Evolutionary conservation across 2,888 invertebrate species (phyloP).

Genomic region (Sphecodes monilicornis): DNA sequence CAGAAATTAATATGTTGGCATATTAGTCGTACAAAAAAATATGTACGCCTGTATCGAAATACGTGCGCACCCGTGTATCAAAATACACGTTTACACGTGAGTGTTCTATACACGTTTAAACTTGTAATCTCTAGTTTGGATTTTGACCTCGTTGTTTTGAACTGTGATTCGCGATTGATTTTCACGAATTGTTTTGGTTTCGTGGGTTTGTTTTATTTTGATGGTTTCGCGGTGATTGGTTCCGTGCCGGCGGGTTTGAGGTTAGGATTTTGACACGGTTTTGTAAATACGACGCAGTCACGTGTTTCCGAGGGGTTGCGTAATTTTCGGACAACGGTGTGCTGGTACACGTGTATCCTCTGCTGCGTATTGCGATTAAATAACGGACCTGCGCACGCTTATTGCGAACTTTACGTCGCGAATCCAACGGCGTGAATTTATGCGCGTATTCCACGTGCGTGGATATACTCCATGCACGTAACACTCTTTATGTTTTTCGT

Average conservation of each 20-base stretch:
- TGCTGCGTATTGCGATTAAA: background rate
- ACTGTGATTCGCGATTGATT: too few species aligned
- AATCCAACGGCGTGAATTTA: background rate
- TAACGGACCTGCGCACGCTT: background rate
- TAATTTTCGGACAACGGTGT: background rate
- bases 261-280: background rate
- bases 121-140: too few species aligned
- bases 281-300: background rate
- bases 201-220: background rate
- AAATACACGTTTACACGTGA: too few species aligned
- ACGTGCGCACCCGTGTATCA: too few species aligned
- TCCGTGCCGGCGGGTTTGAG: background rate
- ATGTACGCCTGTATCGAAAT: too few species aligned
- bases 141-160: too few species aligned
- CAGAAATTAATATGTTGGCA: too few species aligned
- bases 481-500: background rate
- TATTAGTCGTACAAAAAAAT: too few species aligned
- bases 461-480: background rate
- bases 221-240: background rate
- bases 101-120: too few species aligned
- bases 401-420: background rate
- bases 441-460: conserved; percentile 1
- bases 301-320: conserved; percentile 7
- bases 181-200: background rate
- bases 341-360: conserved; percentile 6